phyloP scores from a whole-genome alignment of 92 coral and sea anemone genomes.

The Montipora capitata region DNA sequence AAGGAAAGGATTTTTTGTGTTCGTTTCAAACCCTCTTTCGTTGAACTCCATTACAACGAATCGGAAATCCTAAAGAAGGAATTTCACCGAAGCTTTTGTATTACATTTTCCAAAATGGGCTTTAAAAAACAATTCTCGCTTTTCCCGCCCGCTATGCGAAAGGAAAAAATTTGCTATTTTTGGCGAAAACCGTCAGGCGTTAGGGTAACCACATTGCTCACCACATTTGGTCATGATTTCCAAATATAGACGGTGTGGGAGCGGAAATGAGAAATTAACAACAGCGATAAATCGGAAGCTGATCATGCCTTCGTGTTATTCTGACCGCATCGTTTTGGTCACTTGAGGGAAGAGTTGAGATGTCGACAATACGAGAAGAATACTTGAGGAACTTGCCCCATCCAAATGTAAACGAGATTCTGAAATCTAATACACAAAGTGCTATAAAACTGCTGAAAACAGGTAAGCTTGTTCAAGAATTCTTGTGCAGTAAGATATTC shows the following conservation, averaged over 20 bases:
- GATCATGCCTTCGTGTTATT: neutral
- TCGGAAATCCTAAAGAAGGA: neutral
- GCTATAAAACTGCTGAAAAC: constrained; percentile 91
- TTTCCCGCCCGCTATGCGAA: no score
- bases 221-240: constrained; percentile 62
- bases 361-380: constrained; percentile 58
- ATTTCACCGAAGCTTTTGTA: neutral
- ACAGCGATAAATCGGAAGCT: constrained; percentile 35
- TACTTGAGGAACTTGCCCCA: constrained; percentile 86
- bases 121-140: no score
- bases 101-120: neutral
- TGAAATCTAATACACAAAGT: constrained; percentile 85
- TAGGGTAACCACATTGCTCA: neutral
- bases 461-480: constrained; percentile 59
- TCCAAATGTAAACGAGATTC: constrained; percentile 85
- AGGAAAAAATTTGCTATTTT: neutral
- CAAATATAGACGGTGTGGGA: constrained; percentile 45
- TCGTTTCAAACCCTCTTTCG: constrained; percentile 44
- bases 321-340: neutral
- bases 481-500: neutral
- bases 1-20: constrained; percentile 36
- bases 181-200: neutral
- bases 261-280: constrained; percentile 64
- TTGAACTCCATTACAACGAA: constrained; percentile 14
- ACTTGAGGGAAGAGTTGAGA: neutral